phyloP scores from a whole-genome alignment of 1,140 invertebrate genomes.

The Papilio xuthus region DNA sequence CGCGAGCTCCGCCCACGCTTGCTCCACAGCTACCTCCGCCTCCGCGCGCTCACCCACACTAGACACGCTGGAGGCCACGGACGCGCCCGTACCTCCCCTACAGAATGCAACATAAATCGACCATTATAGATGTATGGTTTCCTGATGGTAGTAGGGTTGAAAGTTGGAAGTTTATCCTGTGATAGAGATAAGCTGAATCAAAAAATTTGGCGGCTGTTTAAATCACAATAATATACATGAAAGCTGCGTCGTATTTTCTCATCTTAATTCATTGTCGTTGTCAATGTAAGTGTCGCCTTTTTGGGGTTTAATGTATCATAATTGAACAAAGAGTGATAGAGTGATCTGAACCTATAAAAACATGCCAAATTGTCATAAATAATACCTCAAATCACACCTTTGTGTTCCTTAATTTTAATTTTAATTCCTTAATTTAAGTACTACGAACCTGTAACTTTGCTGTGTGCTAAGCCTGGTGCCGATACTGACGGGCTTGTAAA shows the following conservation, averaged over 20 bases:
- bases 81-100: constrained; percentile 64
- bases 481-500: constrained; percentile 84
- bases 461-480: constrained; percentile 82
- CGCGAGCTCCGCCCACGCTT: constrained; percentile 91
- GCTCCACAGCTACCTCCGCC: constrained; percentile 88
- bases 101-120: neutral
- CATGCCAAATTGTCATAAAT: too few relatives aligned
- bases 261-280: too few relatives aligned
- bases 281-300: too few relatives aligned
- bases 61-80: constrained; percentile 23
- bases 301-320: too few relatives aligned
- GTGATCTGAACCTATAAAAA: too few relatives aligned
- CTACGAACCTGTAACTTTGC: constrained; percentile 81
- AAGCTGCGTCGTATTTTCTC: too few relatives aligned
- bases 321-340: too few relatives aligned
- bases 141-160: neutral
- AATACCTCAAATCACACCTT: too few relatives aligned
- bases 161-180: neutral
- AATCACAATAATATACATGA: neutral
- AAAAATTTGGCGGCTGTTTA: neutral
- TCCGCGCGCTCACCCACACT: constrained; percentile 77
- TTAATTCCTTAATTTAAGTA: too few relatives aligned
- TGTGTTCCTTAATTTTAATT: too few relatives aligned
- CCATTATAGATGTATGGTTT: neutral
- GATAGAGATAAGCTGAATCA: neutral